Evolutionary conservation across 2,888 invertebrate genomes (phyloP), one percentile per base, ranked within the genome.

Genomic region (Tenthredo mesomela): DNA sequence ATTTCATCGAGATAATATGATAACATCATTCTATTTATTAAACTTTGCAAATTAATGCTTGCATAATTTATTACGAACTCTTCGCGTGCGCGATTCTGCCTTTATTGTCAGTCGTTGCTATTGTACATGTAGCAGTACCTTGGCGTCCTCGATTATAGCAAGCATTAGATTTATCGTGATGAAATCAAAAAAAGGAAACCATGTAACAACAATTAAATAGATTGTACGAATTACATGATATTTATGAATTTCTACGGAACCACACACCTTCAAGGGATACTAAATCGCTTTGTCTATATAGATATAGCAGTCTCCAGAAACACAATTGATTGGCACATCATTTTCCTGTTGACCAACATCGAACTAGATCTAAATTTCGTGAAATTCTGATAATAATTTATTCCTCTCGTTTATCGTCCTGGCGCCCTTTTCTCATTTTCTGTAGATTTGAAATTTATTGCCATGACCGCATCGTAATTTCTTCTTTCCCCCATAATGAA

Each of bases 401-500:
- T 50, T 54, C 54, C n/a, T 29, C 29, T 33, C 29, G n/a, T 77
- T 50, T n/a, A 50, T 47, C 29, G 43, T 54, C 21, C 47, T 54
- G 43, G 47, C 77, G 15, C 29, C 50, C 47, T 33, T 77, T 50
- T 50, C 77, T 54, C 77, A 50, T 77, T 54, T 73, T 54, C 77
- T 54, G 50, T 77, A 77, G 29, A 77, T 33, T n/a, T 33, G 29
- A 33, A 77, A 77, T 77, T 77, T 54, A 77, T 77, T 54, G 33
- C 29, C n/a, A 25, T 33, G 10, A 54, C 29, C 47, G 77, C 29
- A 50, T 54, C 50, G 77, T 77, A 47, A 50, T 77, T 77, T 77
- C 54, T 77, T 29, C 33, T 54, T 54, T 10, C 25, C 77, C 43
- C 77, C 77, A 37, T 37, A 54, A 77, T 47, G 50, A 50, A 33